These are phyloP conservation scores for Limosa lapponica DNA, from an alignment of 2,797 vertebrate species.

Conservation along the genomic window DNA sequence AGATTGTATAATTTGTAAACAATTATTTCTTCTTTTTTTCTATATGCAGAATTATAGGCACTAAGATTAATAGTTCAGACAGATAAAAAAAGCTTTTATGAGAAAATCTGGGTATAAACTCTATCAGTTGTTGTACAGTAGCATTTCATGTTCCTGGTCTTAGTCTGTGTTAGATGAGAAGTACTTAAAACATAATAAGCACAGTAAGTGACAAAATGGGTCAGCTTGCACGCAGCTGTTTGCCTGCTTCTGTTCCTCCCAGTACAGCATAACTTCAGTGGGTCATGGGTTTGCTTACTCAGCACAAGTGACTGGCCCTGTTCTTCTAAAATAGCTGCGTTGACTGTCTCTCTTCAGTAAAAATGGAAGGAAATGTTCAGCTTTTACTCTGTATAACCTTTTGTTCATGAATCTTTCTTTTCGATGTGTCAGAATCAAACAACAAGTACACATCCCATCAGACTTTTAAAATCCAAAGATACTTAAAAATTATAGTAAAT, in stretches of 20 bases:
- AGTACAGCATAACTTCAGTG: neutral
- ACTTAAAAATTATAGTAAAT: neutral
- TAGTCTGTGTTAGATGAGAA: neutral
- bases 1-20: neutral
- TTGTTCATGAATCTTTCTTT: neutral
- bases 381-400: neutral
- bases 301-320: neutral
- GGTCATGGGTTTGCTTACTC: neutral
- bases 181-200: neutral
- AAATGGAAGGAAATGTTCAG: neutral
- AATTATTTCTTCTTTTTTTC: neutral
- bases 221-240: neutral
- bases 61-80: neutral
- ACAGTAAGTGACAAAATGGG: neutral
- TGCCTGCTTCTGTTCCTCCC: neutral
- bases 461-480: neutral
- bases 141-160: neutral
- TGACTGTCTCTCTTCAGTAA: neutral
- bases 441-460: neutral
- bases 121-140: rapidly evolving
- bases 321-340: neutral
- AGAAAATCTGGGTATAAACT: neutral
- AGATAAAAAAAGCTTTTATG: neutral
- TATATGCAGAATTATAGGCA: neutral
- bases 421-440: neutral